Evolutionary conservation across 92 coral and sea anemone species (phyloP), one percentile per base, ranked within the genome.

Genomic region (Epizoanthus scotinus): DNA sequence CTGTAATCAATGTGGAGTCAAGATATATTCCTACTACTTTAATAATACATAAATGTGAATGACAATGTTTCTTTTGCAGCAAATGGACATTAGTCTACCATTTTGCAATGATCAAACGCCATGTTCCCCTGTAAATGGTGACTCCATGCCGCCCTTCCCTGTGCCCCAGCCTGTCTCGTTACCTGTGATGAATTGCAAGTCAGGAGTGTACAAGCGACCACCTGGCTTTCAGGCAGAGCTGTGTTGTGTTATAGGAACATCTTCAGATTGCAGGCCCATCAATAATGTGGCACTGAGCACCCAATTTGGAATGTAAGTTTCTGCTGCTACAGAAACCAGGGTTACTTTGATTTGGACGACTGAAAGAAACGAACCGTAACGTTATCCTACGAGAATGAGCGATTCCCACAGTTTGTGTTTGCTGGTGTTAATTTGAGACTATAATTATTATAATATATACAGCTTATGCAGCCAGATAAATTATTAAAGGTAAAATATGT

Each of bases 291-390:
- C 95, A 8, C 84, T 89, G 40, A 96, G 99, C 88, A 91, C 99
- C 8, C 94, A 94, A 55, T 90, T 92, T 84, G 99, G 99, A 84
- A 87, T 96, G 99, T 96, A 86, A 87, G 99, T 91, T 21, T 22
- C 10, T 47, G 8, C 57, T 8, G 6, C 17, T 31, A 31, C 36
- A 40, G 18, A 20, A 31, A 5, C 22, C n/a, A n/a, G n/a, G n/a
- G n/a, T n/a, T n/a, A n/a, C n/a, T n/a, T n/a, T n/a, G n/a, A n/a
- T n/a, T n/a, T n/a, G n/a, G n/a, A n/a, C n/a, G n/a, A n/a, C n/a
- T n/a, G n/a, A n/a, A n/a, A n/a, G n/a, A n/a, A n/a, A n/a, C n/a
- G n/a, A n/a, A n/a, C n/a, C n/a, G n/a, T n/a, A n/a, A n/a, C n/a
- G n/a, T n/a, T n/a, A n/a, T n/a, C n/a, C n/a, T n/a, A n/a, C n/a